phyloP scores from a whole-genome alignment of 2,113 vertebrate genomes.

The Cyanoliseus patagonus region DNA sequence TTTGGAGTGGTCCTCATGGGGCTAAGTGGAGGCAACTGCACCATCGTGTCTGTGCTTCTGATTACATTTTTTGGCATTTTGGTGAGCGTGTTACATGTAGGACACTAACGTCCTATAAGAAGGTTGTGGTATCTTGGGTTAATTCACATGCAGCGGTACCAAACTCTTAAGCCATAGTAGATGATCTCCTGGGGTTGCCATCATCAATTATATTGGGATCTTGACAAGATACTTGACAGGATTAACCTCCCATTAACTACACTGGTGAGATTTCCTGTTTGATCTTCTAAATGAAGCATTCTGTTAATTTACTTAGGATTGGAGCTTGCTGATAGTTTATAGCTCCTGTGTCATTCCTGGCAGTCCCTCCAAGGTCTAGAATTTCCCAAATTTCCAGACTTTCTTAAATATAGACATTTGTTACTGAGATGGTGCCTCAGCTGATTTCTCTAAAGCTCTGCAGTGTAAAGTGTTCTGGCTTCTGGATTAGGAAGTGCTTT shows the following conservation, averaged over 20 bases:
- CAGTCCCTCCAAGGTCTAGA: not conserved
- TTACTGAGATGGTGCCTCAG: not conserved
- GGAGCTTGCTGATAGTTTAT: not conserved
- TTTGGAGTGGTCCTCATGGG: not conserved
- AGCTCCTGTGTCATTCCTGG: not conserved
- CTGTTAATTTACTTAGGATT: not conserved
- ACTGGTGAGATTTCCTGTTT: not conserved
- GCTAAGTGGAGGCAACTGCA: not conserved
- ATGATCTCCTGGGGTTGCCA: not conserved
- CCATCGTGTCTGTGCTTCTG: rapidly evolving
- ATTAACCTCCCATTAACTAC: not conserved
- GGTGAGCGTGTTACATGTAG: not conserved
- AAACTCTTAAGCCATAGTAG: not conserved
- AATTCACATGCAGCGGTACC: not conserved
- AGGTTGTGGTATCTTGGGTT: not conserved
- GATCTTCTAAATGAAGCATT: not conserved
- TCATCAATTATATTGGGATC: not conserved
- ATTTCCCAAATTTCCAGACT: not conserved
- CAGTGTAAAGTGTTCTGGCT: not conserved
- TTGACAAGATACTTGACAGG: not conserved
- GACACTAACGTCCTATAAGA: rapidly evolving
- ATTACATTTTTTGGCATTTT: not conserved
- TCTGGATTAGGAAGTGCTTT: not conserved
- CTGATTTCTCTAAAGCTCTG: not conserved
- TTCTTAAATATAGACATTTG: not conserved